These are phyloP conservation scores for Aromia moschata DNA, from an alignment of 2,888 invertebrate species.

Conservation along the genomic window DNA sequence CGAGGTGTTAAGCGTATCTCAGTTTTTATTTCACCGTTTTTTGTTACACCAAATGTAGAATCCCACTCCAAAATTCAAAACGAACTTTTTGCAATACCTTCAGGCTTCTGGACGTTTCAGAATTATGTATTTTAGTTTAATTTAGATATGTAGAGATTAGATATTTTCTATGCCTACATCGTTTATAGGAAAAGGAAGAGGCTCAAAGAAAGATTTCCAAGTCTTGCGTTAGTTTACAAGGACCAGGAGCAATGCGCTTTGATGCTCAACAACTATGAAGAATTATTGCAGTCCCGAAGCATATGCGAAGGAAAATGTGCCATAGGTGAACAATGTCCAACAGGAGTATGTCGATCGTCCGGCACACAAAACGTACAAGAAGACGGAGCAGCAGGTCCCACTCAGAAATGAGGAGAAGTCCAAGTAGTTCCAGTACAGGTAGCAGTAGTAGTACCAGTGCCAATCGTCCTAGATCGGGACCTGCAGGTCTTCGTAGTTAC, in stretches of 20 bases:
- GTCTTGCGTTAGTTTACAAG: constrained; percentile 74
- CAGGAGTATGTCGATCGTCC: constrained; percentile 71
- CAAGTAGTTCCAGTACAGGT: constrained; percentile 53
- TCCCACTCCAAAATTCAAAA: too few species aligned
- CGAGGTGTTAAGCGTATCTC: too few species aligned
- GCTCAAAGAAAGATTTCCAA: constrained; percentile 85
- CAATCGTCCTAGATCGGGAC: constrained; percentile 77
- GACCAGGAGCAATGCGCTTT: constrained; percentile 81
- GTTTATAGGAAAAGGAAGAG: constrained; percentile 78
- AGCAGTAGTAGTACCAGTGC: constrained; percentile 47
- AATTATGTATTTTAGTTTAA: too few species aligned
- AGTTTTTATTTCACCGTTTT: too few species aligned
- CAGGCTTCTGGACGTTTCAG: too few species aligned
- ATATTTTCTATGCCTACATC: not conserved
- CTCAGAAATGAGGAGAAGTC: constrained; percentile 58
- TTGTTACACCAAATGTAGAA: too few species aligned
- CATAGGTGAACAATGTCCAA: constrained; percentile 85
- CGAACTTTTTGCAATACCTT: too few species aligned
- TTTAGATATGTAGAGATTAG: too few species aligned
- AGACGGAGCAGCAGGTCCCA: constrained; percentile 50
- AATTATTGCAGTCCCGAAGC: constrained; percentile 78
- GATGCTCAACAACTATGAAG: constrained; percentile 86
- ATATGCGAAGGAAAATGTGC: constrained; percentile 89
- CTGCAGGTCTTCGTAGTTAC: constrained; percentile 71
- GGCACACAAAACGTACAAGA: constrained; percentile 46